A percentile compares a stretch with the other conserved stretches of the same genome.
Evolutionary conservation across 1,140 invertebrate genomes (phyloP).

Genomic region (Venustaconcha ellipsiformis): DNA sequence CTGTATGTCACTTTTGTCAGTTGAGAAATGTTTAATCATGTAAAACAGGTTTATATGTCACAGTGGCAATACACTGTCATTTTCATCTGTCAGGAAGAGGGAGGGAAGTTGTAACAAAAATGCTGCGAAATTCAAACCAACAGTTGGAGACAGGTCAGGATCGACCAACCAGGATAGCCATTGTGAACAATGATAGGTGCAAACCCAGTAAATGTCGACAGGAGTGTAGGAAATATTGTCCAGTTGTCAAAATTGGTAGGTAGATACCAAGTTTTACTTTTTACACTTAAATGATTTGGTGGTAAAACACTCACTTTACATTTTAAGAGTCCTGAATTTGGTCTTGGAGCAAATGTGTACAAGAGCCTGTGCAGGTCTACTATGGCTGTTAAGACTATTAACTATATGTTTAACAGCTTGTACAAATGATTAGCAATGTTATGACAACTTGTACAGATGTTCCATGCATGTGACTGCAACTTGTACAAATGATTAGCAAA

Average conservation of each 20-base stretch:
- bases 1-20: no score
- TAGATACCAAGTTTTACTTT: constrained; percentile 3
- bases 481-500: no score
- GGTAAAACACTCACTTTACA: not conserved
- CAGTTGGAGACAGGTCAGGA: constrained; percentile 44
- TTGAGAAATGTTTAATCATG: no score
- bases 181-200: constrained; percentile 98
- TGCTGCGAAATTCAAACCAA: constrained; percentile 38
- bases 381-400: no score
- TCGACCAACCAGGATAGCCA: constrained; percentile 84
- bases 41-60: no score
- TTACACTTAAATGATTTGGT: not conserved
- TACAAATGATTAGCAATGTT: no score
- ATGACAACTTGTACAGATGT: no score
- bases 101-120: not conserved
- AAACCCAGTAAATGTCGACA: constrained; percentile 99
- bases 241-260: constrained; percentile 94
- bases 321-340: no score
- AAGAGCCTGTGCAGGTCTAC: not conserved
- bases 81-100: no score
- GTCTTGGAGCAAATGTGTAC: not conserved
- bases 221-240: constrained; percentile 99
- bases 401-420: no score
- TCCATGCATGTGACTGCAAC: no score
- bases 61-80: no score